Evolutionary conservation across 2,888 invertebrate species (phyloP).

Genomic region (Himalopsyche kuldschensis): DNA sequence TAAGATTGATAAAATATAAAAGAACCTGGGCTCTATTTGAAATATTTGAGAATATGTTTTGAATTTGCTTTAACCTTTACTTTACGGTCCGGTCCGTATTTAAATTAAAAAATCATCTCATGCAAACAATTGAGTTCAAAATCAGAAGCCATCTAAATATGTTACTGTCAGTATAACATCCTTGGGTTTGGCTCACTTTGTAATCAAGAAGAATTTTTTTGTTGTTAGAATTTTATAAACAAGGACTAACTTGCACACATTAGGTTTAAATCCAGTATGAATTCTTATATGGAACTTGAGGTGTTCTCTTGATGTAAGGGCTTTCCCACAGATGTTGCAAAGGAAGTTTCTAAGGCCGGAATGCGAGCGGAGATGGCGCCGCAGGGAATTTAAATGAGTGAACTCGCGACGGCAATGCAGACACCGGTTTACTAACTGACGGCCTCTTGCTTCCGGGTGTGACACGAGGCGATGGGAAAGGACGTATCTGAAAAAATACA

Average conservation of each 20-base stretch:
- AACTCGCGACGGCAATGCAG: conserved; percentile 53
- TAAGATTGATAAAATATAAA: too few relatives aligned
- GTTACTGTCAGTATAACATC: too few relatives aligned
- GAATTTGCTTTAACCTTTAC: too few relatives aligned
- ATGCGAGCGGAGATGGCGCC: conserved; percentile 55
- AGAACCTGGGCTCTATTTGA: too few relatives aligned
- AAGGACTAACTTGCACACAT: conserved; percentile 55
- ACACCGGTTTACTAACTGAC: conserved; percentile 52
- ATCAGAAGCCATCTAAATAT: too few relatives aligned
- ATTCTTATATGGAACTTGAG: conserved; percentile 65
- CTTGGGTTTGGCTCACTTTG: too few relatives aligned
- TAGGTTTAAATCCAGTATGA: conserved; percentile 65
- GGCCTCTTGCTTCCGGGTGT: conserved; percentile 51
- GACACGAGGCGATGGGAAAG: conserved; percentile 50
- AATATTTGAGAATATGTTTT: too few relatives aligned
- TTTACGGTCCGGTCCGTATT: too few relatives aligned
- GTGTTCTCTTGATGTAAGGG: conserved; percentile 62
- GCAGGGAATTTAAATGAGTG: conserved; percentile 58
- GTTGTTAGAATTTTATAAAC: too few relatives aligned
- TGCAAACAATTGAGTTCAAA: too few relatives aligned
- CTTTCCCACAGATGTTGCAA: conserved; percentile 65
- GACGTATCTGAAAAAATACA: conserved; percentile 45
- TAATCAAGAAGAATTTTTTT: too few relatives aligned
- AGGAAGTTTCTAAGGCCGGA: conserved; percentile 58
- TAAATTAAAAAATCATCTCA: too few relatives aligned